Conservation (phyloP, 2,797 vertebrate genomes). For the Chaunax sp. region DNA sequence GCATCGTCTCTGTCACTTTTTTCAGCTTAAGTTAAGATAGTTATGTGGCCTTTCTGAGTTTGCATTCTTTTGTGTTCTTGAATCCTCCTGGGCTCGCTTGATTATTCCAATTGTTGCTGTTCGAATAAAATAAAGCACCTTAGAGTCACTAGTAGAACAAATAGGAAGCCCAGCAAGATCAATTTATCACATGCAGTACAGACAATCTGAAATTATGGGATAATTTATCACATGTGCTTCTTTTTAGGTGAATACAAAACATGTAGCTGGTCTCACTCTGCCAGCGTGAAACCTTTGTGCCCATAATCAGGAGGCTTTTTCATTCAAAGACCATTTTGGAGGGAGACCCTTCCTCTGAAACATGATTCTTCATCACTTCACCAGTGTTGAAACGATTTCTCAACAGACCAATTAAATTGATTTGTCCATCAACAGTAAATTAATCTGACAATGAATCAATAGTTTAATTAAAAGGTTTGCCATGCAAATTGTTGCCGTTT, state of each 20-base stretch:
- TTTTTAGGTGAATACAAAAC: neutral
- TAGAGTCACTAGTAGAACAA: conserved; percentile 3
- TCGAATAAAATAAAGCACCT: neutral
- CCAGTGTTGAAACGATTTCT: neutral
- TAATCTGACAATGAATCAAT: neutral
- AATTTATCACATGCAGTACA: conserved; percentile 10
- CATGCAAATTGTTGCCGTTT: neutral
- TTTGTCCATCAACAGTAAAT: neutral
- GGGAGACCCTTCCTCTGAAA: neutral
- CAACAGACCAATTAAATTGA: neutral
- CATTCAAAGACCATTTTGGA: neutral
- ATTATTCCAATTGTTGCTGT: conserved; percentile 17
- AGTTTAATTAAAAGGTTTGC: too few species aligned
- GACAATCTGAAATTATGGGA: neutral
- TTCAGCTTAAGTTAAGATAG: conserved; percentile 15
- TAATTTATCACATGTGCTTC: neutral
- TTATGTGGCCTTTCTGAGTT: conserved; percentile 22
- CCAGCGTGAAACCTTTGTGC: neutral
- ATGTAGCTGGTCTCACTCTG: neutral
- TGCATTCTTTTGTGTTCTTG: conserved; percentile 24
- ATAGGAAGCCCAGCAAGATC: neutral
- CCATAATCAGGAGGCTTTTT: neutral
- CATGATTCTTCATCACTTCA: neutral
- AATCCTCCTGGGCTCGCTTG: conserved; percentile 18
- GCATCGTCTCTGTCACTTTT: conserved; percentile 34